These are phyloP conservation scores for Psittacula derbiana DNA, from an alignment of 2,797 vertebrate genomes.

Conservation along the genomic window DNA sequence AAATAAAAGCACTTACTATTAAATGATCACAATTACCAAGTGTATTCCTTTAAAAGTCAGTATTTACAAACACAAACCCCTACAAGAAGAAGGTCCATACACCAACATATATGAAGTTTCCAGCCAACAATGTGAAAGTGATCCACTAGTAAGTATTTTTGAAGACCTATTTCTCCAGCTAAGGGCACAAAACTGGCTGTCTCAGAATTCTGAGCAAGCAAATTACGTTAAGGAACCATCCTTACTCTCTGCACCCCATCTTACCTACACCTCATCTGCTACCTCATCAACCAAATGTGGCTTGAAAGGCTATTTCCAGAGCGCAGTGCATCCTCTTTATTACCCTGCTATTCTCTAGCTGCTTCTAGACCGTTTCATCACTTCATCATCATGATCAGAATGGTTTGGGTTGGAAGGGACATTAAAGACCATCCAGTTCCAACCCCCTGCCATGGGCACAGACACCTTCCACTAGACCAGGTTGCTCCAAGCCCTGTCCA, in stretches of 20 bases:
- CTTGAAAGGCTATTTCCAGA: not conserved
- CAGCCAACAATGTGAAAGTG: not conserved
- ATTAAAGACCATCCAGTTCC: not conserved
- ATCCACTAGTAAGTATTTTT: accelerated
- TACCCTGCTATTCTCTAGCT: not conserved
- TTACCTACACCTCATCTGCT: not conserved
- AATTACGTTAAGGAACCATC: accelerated
- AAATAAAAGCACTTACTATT: not conserved
- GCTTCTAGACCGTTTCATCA: not conserved
- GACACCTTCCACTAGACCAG: not conserved
- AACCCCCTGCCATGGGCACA: accelerated
- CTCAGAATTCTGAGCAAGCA: not conserved
- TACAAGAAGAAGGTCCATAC: not conserved
- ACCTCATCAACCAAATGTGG: not conserved
- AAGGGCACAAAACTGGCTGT: not conserved
- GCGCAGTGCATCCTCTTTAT: not conserved
- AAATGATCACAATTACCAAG: not conserved
- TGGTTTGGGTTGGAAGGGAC: not conserved
- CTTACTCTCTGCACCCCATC: accelerated
- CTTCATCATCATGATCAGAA: not conserved
- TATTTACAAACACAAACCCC: not conserved
- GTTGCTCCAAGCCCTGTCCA: not conserved
- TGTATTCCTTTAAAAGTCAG: accelerated
- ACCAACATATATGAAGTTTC: accelerated
- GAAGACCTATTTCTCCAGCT: not conserved